Evolutionary conservation across 2,888 invertebrate genomes (phyloP).

Genomic region (Melitaea athalia): DNA sequence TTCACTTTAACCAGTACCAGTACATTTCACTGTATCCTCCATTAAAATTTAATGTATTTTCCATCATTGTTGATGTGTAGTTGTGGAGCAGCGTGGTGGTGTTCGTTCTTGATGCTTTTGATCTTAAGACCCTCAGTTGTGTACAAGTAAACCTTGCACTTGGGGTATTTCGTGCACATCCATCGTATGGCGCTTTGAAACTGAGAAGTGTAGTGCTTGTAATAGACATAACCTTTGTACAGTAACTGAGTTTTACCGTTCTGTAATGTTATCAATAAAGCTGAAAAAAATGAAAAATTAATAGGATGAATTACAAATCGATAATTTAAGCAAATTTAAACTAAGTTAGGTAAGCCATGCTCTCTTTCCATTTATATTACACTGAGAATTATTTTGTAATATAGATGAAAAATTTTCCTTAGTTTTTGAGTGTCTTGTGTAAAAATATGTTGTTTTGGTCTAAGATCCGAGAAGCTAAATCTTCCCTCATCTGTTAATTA

Average conservation of each 20-base stretch:
- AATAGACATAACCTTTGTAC: conserved; percentile 46
- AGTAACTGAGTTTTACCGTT: conserved; percentile 43
- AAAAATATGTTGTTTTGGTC: too few relatives aligned
- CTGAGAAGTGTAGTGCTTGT: conserved; percentile 38
- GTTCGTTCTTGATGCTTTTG: not conserved
- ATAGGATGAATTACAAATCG: too few relatives aligned
- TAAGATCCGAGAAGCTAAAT: too few relatives aligned
- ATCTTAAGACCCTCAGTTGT: conserved; percentile 41
- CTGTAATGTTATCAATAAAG: conserved; percentile 38
- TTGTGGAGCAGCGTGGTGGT: not conserved
- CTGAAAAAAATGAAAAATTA: conserved; percentile 37
- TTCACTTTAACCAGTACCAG: too few relatives aligned
- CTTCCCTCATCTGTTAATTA: too few relatives aligned
- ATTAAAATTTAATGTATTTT: not conserved
- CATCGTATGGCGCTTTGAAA: conserved; percentile 34
- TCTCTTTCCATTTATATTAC: too few relatives aligned
- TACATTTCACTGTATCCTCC: not conserved
- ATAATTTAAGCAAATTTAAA: too few relatives aligned
- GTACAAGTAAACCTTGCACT: conserved; percentile 44
- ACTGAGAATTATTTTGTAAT: too few relatives aligned
- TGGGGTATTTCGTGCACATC: conserved; percentile 43
- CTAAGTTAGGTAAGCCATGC: too few relatives aligned
- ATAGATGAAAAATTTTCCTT: too few relatives aligned
- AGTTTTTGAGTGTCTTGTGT: too few relatives aligned
- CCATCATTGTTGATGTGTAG: not conserved